Conservation (phyloP, 2,797 vertebrate species). For the Gephyroberyx darwinii region DNA sequence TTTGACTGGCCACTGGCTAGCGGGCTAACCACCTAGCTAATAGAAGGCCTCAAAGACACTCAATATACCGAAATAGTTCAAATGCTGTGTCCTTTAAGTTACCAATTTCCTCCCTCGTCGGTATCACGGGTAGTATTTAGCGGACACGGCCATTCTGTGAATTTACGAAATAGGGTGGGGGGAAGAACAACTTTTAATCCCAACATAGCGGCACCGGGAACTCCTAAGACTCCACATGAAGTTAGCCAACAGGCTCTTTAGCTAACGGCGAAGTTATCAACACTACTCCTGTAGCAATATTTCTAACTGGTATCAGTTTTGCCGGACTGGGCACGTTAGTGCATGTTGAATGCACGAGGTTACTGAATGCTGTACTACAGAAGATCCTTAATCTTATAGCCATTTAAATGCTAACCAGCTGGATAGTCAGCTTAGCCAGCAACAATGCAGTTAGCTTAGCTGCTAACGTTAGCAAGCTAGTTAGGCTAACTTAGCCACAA, state of each 20-base stretch:
- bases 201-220: neutral
- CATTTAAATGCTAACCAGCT: neutral
- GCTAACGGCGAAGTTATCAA: neutral
- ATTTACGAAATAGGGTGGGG: neutral
- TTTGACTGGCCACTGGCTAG: neutral
- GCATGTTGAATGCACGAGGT: too few relatives aligned
- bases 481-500: constrained; percentile 25
- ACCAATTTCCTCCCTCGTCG: too few relatives aligned
- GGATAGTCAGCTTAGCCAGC: neutral
- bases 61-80: neutral
- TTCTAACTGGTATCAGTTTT: too few relatives aligned
- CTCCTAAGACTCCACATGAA: neutral
- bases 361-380: too few relatives aligned
- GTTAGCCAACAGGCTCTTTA: neutral
- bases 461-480: neutral
- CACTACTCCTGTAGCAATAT: too few relatives aligned
- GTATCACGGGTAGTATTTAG: too few relatives aligned
- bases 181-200: neutral
- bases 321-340: neutral
- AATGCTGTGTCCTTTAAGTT: too few relatives aligned
- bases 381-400: too few relatives aligned
- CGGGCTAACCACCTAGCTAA: neutral
- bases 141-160: neutral
- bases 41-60: constrained; percentile 9
- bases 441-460: neutral